Base-by-base conservation (phyloP, 1,140 invertebrate species). In the Trichonephila clavata region DNA sequence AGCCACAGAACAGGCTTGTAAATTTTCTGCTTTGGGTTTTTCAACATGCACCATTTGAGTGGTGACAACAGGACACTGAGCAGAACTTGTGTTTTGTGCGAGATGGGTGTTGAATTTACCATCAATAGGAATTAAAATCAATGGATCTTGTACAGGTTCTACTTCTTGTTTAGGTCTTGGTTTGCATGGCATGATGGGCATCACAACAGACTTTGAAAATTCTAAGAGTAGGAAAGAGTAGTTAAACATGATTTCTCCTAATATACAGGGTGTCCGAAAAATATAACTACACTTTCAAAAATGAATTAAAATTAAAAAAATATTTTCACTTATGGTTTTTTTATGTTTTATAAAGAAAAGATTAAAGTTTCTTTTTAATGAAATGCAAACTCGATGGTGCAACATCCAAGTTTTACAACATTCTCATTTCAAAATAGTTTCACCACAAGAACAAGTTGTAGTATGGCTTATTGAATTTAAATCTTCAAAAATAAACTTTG, bases 21-120 rank as follows among this genome's bases (percentile, higher is more conserved):
- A 21, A 57, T 93, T 93, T 87, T 93, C 92, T 24, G 92, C 92
- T 63, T 87, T 93, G 6, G 92, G 92, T 61, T 93, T 93, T n/a
- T 93, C 92, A 3, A 93, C 92, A 57, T 93, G 92, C n/a, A 93
- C 92, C 92, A 93, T 93, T 59, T 92, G 80, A 5, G 90, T 20
- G 8, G 90, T 50, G 27, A 50, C 43, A 2, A 21, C 61, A 16
- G 92, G 50, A 63, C 68, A n/a, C 21, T 39, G 83, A n/a, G n/a
- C n/a, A 16, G 84, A 14, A 8, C 13, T 80, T 60, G 68, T 16
- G 10, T 27, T 86, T 20, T 80, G 63, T 6, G n/a, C 50, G 81
- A 80, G 16, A 4, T 57, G 65, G 50, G n/a, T 61, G 27, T 77
- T 92, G 20, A 84, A 84, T 20, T 92, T 84, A 2, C 27, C n/a